Percentiles rank a stretch among this genome's conserved stretches.
Conservation (phyloP, 2,888 invertebrate genomes). For the Eristalis intricaria region DNA sequence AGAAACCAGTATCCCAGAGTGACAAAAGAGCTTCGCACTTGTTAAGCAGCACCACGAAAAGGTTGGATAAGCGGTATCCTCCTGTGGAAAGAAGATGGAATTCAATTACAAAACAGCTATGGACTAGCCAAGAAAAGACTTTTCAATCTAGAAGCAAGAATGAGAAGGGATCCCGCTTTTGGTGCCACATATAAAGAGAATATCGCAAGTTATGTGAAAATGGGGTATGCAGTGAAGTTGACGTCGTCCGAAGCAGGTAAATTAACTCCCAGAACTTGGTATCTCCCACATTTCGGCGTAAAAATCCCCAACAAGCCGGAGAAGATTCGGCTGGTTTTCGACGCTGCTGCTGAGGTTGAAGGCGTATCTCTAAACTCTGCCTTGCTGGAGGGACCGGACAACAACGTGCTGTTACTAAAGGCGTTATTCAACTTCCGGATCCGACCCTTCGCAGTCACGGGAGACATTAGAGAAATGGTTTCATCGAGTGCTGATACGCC, state of each 20-base stretch:
- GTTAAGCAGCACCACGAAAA: slow-evolving; percentile 1
- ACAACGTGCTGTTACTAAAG: slow-evolving; percentile 74
- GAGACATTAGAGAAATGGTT: slow-evolving; percentile 72
- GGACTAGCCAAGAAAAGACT: slow-evolving; percentile 44
- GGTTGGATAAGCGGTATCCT: neutral
- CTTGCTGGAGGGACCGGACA: slow-evolving; percentile 75
- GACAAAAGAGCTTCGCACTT: slow-evolving; percentile 11
- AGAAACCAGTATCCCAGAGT: slow-evolving; percentile 1
- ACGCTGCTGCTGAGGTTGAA: slow-evolving; percentile 71
- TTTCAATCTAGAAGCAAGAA: slow-evolving; percentile 44
- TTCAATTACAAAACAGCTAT: slow-evolving; percentile 37
- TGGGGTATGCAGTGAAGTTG: slow-evolving; percentile 47
- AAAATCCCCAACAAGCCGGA: slow-evolving; percentile 70
- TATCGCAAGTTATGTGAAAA: slow-evolving; percentile 46
- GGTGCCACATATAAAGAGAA: slow-evolving; percentile 40
- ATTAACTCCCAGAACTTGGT: slow-evolving; percentile 46
- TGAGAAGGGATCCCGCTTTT: slow-evolving; percentile 55
- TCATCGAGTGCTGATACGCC: slow-evolving; percentile 12
- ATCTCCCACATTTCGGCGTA: slow-evolving; percentile 72
- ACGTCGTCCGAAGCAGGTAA: neutral
- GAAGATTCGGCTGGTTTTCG: slow-evolving; percentile 73
- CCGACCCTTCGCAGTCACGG: slow-evolving; percentile 74
- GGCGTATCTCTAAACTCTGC: slow-evolving; percentile 73
- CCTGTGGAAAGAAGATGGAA: slow-evolving; percentile 45
- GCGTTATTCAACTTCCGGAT: slow-evolving; percentile 77